phyloP scores from a whole-genome alignment of 2,888 invertebrate genomes.

The Chrysopilus asiliformis region DNA sequence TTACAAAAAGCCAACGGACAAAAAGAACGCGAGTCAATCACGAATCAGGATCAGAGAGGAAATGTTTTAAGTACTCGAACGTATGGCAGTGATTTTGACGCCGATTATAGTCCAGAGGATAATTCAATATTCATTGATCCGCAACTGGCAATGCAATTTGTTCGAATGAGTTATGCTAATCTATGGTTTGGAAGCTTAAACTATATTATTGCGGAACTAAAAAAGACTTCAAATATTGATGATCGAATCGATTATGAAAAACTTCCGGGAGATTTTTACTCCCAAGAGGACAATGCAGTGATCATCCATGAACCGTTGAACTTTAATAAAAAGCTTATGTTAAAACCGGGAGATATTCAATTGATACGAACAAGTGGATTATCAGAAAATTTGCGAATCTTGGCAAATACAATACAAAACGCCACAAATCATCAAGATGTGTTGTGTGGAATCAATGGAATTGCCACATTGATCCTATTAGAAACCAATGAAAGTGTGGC shows the following conservation, averaged over 20 bases:
- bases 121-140: background rate
- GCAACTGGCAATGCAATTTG: constrained; percentile 9
- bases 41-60: too few species aligned
- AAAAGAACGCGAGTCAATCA: too few species aligned
- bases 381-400: too few species aligned
- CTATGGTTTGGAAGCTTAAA: constrained; percentile 15
- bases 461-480: constrained; percentile 7
- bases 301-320: constrained; percentile 21
- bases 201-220: constrained; percentile 6
- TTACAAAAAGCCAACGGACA: too few species aligned
- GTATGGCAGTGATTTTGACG: too few species aligned
- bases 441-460: constrained; percentile 5
- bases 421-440: constrained; percentile 18
- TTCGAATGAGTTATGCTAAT: constrained; percentile 15
- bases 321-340: constrained; percentile 18
- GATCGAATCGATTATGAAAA: too few species aligned
- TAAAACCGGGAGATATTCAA: constrained; percentile 23
- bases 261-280: too few species aligned
- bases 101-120: too few species aligned
- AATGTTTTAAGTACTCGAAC: too few species aligned
- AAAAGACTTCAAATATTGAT: too few species aligned
- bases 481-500: background rate
- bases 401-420: constrained; percentile 21
- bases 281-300: too few species aligned
- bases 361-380: constrained; percentile 21